A percentile compares a stretch with the other conserved stretches of the same genome.
These are phyloP conservation scores for Epicauta chinensis DNA, from an alignment of 1,140 invertebrate species.

Conservation along the genomic window DNA sequence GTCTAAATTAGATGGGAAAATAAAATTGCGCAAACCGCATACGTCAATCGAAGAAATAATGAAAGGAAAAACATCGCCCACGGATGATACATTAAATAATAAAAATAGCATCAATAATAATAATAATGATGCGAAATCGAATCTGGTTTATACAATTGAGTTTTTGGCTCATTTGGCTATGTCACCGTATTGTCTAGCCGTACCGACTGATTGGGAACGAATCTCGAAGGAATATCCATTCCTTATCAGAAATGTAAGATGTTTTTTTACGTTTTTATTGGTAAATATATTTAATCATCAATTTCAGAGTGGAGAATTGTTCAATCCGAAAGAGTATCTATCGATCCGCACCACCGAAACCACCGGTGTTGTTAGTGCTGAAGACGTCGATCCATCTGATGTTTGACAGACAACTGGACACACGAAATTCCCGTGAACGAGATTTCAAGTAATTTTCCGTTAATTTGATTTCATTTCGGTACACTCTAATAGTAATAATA, in stretches of 20 bases:
- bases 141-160: slow-evolving; percentile 45
- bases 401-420: no score
- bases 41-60: slow-evolving; percentile 35
- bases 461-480: no score
- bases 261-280: neutral
- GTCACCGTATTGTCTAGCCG: slow-evolving; percentile 48
- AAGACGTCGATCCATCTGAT: no score
- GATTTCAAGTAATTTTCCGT: no score
- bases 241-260: slow-evolving; percentile 49
- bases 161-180: slow-evolving; percentile 49
- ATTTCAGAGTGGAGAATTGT: no score
- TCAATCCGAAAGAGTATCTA: no score
- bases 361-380: no score
- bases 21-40: slow-evolving; percentile 34
- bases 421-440: no score
- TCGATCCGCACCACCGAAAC: no score
- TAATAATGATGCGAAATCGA: no score
- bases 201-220: slow-evolving; percentile 48
- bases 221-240: slow-evolving; percentile 49
- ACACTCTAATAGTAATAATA: no score
- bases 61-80: slow-evolving; percentile 24
- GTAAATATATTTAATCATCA: no score
- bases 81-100: slow-evolving; percentile 2
- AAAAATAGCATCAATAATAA: slow-evolving; percentile 4
- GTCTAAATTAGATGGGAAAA: slow-evolving; percentile 3